Evolutionary conservation across 1,140 invertebrate genomes (phyloP).

Genomic region (Parasteatoda tepidariorum): DNA sequence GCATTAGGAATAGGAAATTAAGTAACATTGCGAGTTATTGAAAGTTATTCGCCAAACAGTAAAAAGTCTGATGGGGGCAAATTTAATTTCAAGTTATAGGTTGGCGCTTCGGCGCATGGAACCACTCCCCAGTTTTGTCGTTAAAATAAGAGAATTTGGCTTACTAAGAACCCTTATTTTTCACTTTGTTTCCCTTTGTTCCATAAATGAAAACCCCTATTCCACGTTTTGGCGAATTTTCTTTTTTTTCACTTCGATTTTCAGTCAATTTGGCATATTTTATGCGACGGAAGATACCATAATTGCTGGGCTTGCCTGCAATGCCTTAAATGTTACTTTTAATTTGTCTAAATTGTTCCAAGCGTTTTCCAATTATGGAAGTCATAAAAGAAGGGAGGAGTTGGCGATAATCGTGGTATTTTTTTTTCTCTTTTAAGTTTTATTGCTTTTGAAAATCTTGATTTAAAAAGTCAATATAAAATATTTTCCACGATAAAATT

Average conservation of each 20-base stretch:
- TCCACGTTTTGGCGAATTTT: background rate
- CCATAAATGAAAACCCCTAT: conserved; percentile 6
- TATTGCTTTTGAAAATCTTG: no score
- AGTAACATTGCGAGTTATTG: conserved; percentile 56
- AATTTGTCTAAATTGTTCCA: no score
- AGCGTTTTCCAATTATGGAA: no score
- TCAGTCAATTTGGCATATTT: background rate
- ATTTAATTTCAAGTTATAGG: conserved; percentile 58
- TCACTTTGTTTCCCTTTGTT: conserved; percentile 10
- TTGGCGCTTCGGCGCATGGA: conserved; percentile 21
- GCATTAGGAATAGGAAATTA: conserved; percentile 59
- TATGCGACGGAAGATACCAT: no score
- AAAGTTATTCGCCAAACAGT: conserved; percentile 57
- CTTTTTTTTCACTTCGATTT: background rate
- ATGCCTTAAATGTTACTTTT: no score
- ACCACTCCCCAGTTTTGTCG: conserved; percentile 19
- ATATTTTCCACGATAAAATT: no score
- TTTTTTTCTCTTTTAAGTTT: no score
- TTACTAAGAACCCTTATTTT: conserved; percentile 15
- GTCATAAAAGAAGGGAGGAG: no score
- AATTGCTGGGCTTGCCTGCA: no score
- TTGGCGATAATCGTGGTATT: no score
- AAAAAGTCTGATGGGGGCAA: conserved; percentile 48
- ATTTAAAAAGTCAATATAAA: no score
- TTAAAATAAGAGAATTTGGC: conserved; percentile 41